Evolutionary conservation across 1,140 invertebrate genomes (phyloP), one percentile per base, ranked within the genome.

Genomic region (Calephelis virginiensis): DNA sequence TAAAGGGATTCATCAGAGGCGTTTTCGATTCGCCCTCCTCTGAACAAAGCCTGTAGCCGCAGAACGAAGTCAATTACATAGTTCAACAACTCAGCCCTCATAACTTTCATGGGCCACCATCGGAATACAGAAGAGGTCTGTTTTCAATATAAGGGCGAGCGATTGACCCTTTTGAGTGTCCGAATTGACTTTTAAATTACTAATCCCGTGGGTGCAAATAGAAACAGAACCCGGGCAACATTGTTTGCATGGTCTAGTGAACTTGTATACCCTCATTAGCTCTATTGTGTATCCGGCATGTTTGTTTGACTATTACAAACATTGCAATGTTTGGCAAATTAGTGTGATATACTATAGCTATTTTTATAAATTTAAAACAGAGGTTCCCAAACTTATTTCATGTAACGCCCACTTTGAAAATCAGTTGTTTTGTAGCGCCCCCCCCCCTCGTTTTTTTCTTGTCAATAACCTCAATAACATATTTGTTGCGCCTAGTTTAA

Each of bases 111-210:
- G 83, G 83, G 77, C 82, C 78, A 82, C 83, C 83, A 79, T 81
- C 80, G 80, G 89, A 91, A 91, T 89, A 91, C 89, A 87, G 88
- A 90, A 86, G 89, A 90, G 88, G 86, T 87, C 81, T 83, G 85
- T 89, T 91, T 91, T 89, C 86, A 89, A 89, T 89, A 89, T 83
- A 71, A 69, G 78, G 75, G 77, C 75, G 82, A 84, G 77, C 85
- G 86, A 89, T 88, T 91, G 86, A 91, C 89, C 86, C 83, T 89
- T 89, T 87, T 73, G 82, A 90, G 86, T 90, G 89, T 91, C 86
- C 82, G 86, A 86, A 91, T 91, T 91, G 89, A 91, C 89, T 91
- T 91, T 91, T 91, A 91, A 91, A 91, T 89, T 91, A 91, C 85
- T 89, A 89, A 91, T 89, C 85, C 85, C 83, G 86, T 80, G 82